Percentiles rank a stretch among this genome's conserved stretches.
phyloP scores from a whole-genome alignment of 1,140 invertebrate genomes.

The Gryon sp. region DNA sequence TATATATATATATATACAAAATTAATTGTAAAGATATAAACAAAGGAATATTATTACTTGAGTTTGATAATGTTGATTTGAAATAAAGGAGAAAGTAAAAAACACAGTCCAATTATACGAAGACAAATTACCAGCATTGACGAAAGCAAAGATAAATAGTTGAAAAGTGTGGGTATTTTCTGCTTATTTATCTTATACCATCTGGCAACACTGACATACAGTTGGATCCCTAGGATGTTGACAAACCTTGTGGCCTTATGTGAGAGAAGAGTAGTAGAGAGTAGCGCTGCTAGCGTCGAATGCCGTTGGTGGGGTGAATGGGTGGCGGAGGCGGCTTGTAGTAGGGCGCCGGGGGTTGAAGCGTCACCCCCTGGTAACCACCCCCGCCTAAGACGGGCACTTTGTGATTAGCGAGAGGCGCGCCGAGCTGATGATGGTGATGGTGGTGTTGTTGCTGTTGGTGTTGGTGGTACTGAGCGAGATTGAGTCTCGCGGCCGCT shows the following conservation, averaged over 20 bases:
- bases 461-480: conserved; percentile 50
- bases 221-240: conserved; percentile 39
- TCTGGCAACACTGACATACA: too few relatives aligned
- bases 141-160: too few relatives aligned
- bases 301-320: conserved; percentile 64
- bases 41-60: too few relatives aligned
- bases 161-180: too few relatives aligned
- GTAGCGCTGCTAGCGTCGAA: conserved; percentile 64
- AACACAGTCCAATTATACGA: conserved; percentile 10
- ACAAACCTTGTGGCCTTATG: conserved; percentile 63
- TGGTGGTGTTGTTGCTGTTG: too few relatives aligned
- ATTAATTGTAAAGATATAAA: too few relatives aligned
- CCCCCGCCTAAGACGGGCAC: conserved; percentile 54
- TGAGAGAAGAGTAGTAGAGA: conserved; percentile 42
- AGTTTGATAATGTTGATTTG: not conserved
- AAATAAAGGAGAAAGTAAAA: not conserved
- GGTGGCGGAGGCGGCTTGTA: conserved; percentile 63
- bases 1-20: too few relatives aligned
- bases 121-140: too few relatives aligned
- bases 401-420: conserved; percentile 26
- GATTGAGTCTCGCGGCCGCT: conserved; percentile 41
- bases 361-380: conserved; percentile 55
- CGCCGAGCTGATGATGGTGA: conserved; percentile 50
- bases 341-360: conserved; percentile 50
- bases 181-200: too few relatives aligned